Conservation (phyloP, 53 echinoderm and acorn worm genomes). For the Antedon mediterranea region DNA sequence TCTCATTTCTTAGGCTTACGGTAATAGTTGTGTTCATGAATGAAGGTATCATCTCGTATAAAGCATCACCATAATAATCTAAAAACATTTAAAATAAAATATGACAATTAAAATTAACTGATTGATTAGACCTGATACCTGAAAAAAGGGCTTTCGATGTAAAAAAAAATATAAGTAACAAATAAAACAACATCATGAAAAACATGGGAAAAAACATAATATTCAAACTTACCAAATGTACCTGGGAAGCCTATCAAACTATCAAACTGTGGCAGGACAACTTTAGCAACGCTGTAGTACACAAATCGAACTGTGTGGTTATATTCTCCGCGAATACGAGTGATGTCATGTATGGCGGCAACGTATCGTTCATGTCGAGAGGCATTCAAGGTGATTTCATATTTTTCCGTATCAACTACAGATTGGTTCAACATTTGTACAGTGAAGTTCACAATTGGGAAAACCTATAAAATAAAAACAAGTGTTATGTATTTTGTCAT, state of each 20-base stretch:
- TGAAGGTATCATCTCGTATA: constrained; percentile 2
- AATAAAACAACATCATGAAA: too few species aligned
- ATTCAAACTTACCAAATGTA: background rate
- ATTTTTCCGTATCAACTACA: background rate
- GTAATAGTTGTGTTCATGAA: constrained; percentile 30
- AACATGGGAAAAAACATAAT: too few species aligned
- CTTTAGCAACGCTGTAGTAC: constrained; percentile 13
- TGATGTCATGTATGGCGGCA: background rate
- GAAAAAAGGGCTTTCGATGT: too few species aligned
- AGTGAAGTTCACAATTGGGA: constrained; percentile 20
- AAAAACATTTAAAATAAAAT: background rate
- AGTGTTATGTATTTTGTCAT: too few species aligned
- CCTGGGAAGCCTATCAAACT: background rate
- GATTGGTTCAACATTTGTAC: background rate
- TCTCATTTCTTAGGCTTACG: constrained; percentile 35
- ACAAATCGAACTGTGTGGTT: constrained; percentile 26
- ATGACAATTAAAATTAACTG: too few species aligned
- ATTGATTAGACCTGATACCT: too few species aligned
- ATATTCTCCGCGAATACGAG: constrained; percentile 19
- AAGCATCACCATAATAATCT: constrained; percentile 33
- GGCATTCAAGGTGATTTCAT: constrained; percentile 15
- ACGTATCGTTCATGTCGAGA: constrained; percentile 1
- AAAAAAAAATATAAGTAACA: too few species aligned
- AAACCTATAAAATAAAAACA: constrained; percentile 11
- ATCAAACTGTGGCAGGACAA: constrained; percentile 1